Base-by-base conservation (phyloP, 2,797 vertebrate genomes). In the Crax fasciolata region DNA sequence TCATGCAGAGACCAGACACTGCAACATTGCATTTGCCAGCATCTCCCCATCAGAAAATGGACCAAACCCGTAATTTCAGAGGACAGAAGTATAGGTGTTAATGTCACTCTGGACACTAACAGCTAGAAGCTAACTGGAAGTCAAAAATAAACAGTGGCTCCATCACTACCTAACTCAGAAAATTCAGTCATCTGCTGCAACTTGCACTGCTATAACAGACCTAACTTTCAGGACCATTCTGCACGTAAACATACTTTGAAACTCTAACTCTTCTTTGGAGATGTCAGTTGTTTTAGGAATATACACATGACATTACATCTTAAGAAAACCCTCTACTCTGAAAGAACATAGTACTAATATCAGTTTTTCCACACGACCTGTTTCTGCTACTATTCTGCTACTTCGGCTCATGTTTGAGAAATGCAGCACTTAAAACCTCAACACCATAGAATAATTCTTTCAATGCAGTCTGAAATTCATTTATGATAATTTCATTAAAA, bases 21-120 rank as follows among this genome's bases (percentile, higher is more conserved):
- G 87, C 84, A 49, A 72, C 86, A 13, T 51, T 65, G 76, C 66
- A 87, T n/a, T 86, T 90, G 95, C 80, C 74, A 94, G 3, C 57
- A 91, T 94, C 87, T 94, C 92, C 74, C 70, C 91, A 76, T 73
- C 96, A 97, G 95, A 97, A 97, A 96, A 96, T 95, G 92, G 94
- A 94, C 95, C 96, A 96, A 97, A 96, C 92, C 92, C 94, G 82
- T 1, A 2, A 79, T 55, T 93, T 96, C 94, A 96, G 95, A 97
- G 96, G 94, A 96, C 94, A 94, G 92, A 89, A 90, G 81, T 51
- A 88, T 58, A 48, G 78, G 39, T 66, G 32, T 85, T 86, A 65
- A 72, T 57, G 48, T 73, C 74, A 95, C 32, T 28, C 41, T 83
- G 72, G 52, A 61, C 63, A 83, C 55, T 35, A 79, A 38, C 13